Evolutionary conservation across 2,113 vertebrate genomes (phyloP), one percentile per base, ranked within the genome.

Genomic region (Chaenogobius annularis): DNA sequence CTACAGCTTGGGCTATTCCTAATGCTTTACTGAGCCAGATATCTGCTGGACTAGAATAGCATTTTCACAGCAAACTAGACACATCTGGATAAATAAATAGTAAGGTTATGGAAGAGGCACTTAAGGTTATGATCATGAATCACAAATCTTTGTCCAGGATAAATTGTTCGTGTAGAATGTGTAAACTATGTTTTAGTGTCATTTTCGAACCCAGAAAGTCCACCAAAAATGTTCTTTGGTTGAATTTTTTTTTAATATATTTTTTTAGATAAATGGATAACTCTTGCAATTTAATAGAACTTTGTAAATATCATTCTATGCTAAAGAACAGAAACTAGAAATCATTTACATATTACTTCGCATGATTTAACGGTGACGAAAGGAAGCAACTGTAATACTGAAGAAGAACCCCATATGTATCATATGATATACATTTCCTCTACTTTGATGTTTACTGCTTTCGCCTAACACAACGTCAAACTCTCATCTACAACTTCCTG

Each of bases 1-100:
- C 37, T 72, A 73, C 71, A 75, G 69, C 31, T 63, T n/a, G 17
- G 59, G 40, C 76, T 79, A 79, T 37, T 65, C 75, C 67, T 81
- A 73, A 71, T 71, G 72, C 67, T 56, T 22, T 20, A 68, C 20
- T 59, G 73, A 72, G 59, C 67, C 61, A 55, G 22, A 55, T 19
- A 69, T 61, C 59, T 66, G 74, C 22, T 58, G 72, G 63, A 43
- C 61, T 72, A 75, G 43, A 40, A 56, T 23, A 52, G 2, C 50
- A 52, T 52, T 52, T 52, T 17, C 50, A 52, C 8, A 5, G 1
- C 19, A 9, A 52, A 52, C 17, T 19, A n/a, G 7, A 52, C 50
- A 19, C 17, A 52, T 52, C 50, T 52, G 50, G 6, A 52, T 8
- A 2, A 52, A n/a, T n/a, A 52, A 8, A 52, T n/a, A 1, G 26